These are phyloP conservation scores for Trissoscelio sp. DNA, from an alignment of 2,888 invertebrate genomes.

Conservation along the genomic window DNA sequence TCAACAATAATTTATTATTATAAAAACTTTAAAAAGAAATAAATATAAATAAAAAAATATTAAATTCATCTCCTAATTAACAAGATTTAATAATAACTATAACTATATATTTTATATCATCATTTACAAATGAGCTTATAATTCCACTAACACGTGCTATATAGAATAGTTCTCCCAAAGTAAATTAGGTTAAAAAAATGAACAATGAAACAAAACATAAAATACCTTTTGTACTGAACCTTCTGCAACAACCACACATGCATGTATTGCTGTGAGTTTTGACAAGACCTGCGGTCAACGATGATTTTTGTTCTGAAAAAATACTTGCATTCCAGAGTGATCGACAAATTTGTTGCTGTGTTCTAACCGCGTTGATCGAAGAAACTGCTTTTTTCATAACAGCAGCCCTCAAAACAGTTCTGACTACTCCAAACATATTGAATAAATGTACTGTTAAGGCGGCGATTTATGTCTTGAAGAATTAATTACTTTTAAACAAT, in stretches of 20 bases:
- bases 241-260: conserved; percentile 89
- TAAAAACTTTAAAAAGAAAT: neutral
- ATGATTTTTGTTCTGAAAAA: conserved; percentile 77
- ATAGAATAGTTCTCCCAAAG: too few relatives aligned
- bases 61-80: too few relatives aligned
- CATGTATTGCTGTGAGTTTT: conserved; percentile 83
- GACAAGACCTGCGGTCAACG: conserved; percentile 63
- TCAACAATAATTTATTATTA: neutral
- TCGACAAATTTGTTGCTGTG: conserved; percentile 88
- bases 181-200: neutral
- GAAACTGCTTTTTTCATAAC: conserved; percentile 81
- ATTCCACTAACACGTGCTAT: too few relatives aligned
- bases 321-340: conserved; percentile 90
- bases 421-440: conserved; percentile 89
- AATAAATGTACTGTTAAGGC: neutral
- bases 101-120: too few relatives aligned
- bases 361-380: conserved; percentile 83
- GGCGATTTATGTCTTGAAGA: neutral
- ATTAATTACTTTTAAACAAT: neutral
- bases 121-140: too few relatives aligned
- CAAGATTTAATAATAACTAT: too few relatives aligned
- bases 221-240: conserved; percentile 90
- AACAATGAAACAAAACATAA: conserved; percentile 6
- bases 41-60: too few relatives aligned
- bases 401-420: conserved; percentile 85